A percentile compares a stretch with the other conserved stretches of the same genome.
phyloP scores from a whole-genome alignment of 2,113 vertebrate genomes.

The Chloropsis cyanopogon region DNA sequence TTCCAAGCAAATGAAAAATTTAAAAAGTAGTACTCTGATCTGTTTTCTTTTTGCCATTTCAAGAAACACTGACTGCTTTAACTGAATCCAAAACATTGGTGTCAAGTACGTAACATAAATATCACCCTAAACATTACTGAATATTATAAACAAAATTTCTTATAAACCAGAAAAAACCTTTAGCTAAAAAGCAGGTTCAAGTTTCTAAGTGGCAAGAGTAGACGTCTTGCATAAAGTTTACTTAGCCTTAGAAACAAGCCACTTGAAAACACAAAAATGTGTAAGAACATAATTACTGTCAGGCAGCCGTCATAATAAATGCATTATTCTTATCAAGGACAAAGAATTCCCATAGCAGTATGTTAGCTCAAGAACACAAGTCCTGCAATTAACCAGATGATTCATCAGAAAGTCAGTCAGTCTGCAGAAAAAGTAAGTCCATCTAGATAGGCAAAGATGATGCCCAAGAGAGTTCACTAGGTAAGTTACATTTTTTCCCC shows the following conservation, averaged over 20 bases:
- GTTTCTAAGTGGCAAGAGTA: background rate
- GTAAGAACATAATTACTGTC: background rate
- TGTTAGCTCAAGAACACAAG: background rate
- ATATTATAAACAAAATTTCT: background rate
- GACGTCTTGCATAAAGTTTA: background rate
- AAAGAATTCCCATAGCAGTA: background rate
- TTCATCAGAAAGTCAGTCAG: slow-evolving; percentile 18
- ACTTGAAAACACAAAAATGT: background rate
- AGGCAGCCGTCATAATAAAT: background rate
- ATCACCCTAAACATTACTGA: background rate
- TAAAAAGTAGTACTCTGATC: background rate
- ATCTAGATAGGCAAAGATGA: background rate
- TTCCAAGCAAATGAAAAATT: background rate
- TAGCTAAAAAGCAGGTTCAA: background rate
- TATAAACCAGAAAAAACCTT: background rate
- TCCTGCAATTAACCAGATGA: slow-evolving; percentile 25
- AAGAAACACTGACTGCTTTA: background rate
- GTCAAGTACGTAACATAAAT: background rate
- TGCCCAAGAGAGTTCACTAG: background rate
- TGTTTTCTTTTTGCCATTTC: background rate
- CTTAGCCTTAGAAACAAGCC: background rate
- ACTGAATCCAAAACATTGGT: background rate
- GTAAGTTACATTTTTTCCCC: background rate
- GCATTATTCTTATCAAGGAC: background rate
- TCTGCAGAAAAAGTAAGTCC: background rate